Evolutionary conservation across 2,113 vertebrate genomes (phyloP).

Genomic region (Protobothrops flavoviridis): DNA sequence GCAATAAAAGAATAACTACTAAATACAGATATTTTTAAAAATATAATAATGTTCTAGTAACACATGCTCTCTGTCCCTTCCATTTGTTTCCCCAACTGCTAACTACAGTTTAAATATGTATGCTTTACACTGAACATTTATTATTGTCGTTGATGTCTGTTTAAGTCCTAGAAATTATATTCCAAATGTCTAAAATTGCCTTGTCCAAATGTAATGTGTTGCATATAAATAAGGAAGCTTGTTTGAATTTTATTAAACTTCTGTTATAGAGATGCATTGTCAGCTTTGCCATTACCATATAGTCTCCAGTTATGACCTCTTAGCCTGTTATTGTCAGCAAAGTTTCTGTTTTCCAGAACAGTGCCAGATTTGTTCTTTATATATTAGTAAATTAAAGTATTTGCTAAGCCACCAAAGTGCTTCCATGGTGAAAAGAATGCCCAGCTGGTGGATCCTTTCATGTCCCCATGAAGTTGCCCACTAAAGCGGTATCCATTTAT

Average conservation of each 20-base stretch:
- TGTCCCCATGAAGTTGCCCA: not conserved
- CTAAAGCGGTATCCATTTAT: not conserved
- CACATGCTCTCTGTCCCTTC: not conserved
- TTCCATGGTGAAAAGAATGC: not conserved
- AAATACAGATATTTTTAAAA: not conserved
- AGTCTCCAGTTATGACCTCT: not conserved
- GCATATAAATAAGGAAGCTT: not conserved
- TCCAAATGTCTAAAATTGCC: not conserved
- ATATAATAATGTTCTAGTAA: not conserved
- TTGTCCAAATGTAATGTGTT: not conserved
- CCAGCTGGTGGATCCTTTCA: not conserved
- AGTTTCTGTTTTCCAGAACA: not conserved
- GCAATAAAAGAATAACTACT: not conserved
- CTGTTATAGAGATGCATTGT: not conserved
- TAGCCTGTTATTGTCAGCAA: not conserved
- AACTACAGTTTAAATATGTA: not conserved
- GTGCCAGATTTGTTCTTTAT: not conserved
- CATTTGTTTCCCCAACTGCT: not conserved
- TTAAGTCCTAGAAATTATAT: not conserved
- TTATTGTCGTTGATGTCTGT: not conserved
- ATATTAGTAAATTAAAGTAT: not conserved
- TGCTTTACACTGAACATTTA: not conserved
- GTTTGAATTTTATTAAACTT: not conserved
- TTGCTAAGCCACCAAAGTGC: not conserved
- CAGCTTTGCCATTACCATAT: not conserved